Evolutionary conservation across 35 echinoderm and acorn worm species (phyloP).

Genomic region (Patiria miniata): DNA sequence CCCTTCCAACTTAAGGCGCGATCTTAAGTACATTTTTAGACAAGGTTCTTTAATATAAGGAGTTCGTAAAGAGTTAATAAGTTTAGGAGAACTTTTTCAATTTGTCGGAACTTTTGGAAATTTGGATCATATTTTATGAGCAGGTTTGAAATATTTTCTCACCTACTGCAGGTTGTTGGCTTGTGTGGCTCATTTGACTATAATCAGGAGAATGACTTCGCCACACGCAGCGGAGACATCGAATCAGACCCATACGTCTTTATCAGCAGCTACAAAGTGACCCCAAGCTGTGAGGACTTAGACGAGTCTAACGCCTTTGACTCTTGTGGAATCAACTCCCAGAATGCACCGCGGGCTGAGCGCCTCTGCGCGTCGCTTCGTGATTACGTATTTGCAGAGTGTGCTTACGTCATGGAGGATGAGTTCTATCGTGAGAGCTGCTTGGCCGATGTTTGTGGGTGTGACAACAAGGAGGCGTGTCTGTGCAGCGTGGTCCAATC

Average conservation of each 20-base stretch:
- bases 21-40: too few species aligned
- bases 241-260: slow-evolving; percentile 1
- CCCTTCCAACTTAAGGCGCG: too few species aligned
- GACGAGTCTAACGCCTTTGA: slow-evolving; percentile 4
- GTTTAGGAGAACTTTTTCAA: too few species aligned
- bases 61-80: too few species aligned
- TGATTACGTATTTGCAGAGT: background rate
- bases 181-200: slow-evolving; percentile 87
- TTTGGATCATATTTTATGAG: too few species aligned
- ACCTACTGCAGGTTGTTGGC: slow-evolving; percentile 40
- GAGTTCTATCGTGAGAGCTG: slow-evolving; percentile 28
- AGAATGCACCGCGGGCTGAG: slow-evolving; percentile 8
- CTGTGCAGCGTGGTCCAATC: slow-evolving; percentile 16
- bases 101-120: too few species aligned
- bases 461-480: slow-evolving; percentile 6
- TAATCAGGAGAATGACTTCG: slow-evolving; percentile 82
- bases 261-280: slow-evolving; percentile 1
- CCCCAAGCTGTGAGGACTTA: slow-evolving; percentile 6
- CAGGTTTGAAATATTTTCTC: too few species aligned
- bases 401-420: slow-evolving; percentile 19
- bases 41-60: too few species aligned
- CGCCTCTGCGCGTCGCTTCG: slow-evolving; percentile 2
- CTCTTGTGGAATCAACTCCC: slow-evolving; percentile 35
- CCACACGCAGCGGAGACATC: slow-evolving; percentile 58
- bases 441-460: slow-evolving; percentile 32